Evolutionary conservation across 2,888 invertebrate genomes (phyloP), one percentile per base, ranked within the genome.

Genomic region (Dynastes tityus): DNA sequence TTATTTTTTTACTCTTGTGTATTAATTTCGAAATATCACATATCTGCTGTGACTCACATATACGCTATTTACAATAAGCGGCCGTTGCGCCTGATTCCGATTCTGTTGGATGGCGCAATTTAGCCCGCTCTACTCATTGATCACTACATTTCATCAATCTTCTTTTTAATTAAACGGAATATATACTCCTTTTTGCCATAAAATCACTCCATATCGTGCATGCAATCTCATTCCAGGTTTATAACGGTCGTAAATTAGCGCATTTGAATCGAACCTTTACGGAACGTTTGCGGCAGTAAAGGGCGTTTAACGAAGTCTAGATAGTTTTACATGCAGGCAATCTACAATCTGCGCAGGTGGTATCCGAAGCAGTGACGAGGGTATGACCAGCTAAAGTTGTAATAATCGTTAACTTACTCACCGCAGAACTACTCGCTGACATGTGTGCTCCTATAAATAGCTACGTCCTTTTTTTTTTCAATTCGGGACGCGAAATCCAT

Each of bases 291-390:
- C 49, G 27, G 51, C 27, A 51, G 32, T 68, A 22, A 32, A 68
- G 29, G 40, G 27, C 9, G 2, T 68, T 68, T 22, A 45, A 40
- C 68, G 49, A 68, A 29, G 13, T 68, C 68, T 29, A 51, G 27
- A 68, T 63, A 32, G 29, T 63, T 32, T 27, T 29, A 55, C 9
- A 55, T 55, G 63, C 32, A 32, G 13, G 63, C 63, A 32, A 63
- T 27, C 32, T 27, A 63, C 22, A 51, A 68, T 68, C 51, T 68
- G 51, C 68, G 68, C 49, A 51, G 68, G 68, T 68, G 68, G 68
- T 68, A 68, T 45, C 27, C 6, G 51, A 51, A 51, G 6, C 51
- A 68, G 68, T 68, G 27, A 68, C 68, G 68, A 68, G 68, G 68
- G 16, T 65, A 45, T 22, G 29, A 68, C 29, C 51, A 9, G 68